phyloP scores from a whole-genome alignment of 2,797 vertebrate genomes.

The Sebastes cheni region DNA sequence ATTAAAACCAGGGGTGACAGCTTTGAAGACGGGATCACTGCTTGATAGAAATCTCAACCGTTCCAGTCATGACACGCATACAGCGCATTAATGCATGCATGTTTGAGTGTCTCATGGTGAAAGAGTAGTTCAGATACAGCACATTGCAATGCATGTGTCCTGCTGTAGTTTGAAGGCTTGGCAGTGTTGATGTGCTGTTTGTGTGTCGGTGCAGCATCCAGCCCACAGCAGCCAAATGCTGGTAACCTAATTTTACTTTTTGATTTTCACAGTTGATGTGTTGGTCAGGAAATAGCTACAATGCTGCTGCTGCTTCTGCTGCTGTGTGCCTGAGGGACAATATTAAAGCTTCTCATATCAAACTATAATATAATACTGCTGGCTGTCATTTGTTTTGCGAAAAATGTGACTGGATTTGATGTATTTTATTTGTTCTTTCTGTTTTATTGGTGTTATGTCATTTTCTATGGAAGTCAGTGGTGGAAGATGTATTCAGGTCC shows the following conservation, averaged over 20 bases:
- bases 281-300: conserved; percentile 35
- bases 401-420: conserved; percentile 1
- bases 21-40: conserved; percentile 53
- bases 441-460: not conserved
- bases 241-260: conserved; percentile 63
- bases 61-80: conserved; percentile 46
- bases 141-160: conserved; percentile 37
- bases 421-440: not conserved
- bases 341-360: conserved; percentile 24
- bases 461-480: not conserved
- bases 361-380: conserved; percentile 19
- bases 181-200: conserved; percentile 19
- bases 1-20: conserved; percentile 52
- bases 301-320: not conserved
- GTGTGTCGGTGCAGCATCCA: conserved; percentile 20
- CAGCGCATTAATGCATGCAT: conserved; percentile 1
- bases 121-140: conserved; percentile 33
- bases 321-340: conserved; percentile 15
- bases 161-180: conserved; percentile 36
- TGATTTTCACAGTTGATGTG: conserved; percentile 47
- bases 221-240: conserved; percentile 32
- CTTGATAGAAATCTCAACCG: conserved; percentile 50
- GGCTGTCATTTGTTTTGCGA: conserved; percentile 23
- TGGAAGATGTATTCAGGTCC: not conserved
- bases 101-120: conserved; percentile 13